Base-by-base conservation (phyloP, 2,888 invertebrate genomes). In the Gnatocerus cornutus region DNA sequence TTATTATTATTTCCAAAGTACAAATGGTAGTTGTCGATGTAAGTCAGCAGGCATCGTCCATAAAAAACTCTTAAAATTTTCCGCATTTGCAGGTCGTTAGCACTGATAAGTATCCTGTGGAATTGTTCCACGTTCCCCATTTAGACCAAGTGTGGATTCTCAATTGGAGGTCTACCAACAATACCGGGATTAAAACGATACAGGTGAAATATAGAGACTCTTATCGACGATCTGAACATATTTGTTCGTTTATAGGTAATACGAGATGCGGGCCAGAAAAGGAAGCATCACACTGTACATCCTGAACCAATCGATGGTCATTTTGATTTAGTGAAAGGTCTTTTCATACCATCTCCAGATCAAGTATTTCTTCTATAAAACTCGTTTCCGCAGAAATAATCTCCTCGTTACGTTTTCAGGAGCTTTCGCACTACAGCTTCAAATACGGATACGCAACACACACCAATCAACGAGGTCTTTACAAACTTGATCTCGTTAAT, bases 361-460 rank as follows among this genome's bases (percentile, higher is more conserved):
- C 88, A 89, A 84, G 89, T 89, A 73, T 69, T 37, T 29, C 9
- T 21, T 41, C 12, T 29, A 37, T 16, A 29, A 9, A 59, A 13
- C 7, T 30, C 41, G 13, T 58, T 7, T 13, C 29, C 12, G 9
- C 13, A 13, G 29, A 16, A 41, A 27, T 43, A 21, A 56, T 41
- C 43, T 13, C 14, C 30, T 37, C 10, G n/a, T 30, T 43, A 37
- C 73, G 21, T 67, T 80, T 82, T 21, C 80, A 89, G 88, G 89
- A 90, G 78, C 78, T 86, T 69, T 83, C 85, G n/a, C 85, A 86
- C 76, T 86, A 85, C 76, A 85, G 83, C 78, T 92, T 90, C 85
- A 89, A 90, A 77, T 92, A 91, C 81, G 93, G 91, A 41, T 93
- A 92, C 82, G 92, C 92, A 45, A 90, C 90, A 41, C 92, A 93